These are phyloP conservation scores for Acestrorhynchus altus DNA, from an alignment of 2,797 vertebrate genomes.

Conservation along the genomic window DNA sequence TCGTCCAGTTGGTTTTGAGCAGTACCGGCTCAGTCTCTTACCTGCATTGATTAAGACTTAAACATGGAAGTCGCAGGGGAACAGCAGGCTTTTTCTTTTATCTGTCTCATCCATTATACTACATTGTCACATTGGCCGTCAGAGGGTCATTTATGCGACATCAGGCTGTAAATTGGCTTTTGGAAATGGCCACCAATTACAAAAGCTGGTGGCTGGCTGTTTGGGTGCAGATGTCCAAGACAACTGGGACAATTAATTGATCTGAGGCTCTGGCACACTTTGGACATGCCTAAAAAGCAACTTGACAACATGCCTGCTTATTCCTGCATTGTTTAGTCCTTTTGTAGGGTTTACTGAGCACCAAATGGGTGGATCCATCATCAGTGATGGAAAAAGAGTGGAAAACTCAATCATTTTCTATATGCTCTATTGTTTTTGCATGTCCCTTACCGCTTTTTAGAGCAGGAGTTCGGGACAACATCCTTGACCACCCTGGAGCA, in stretches of 20 bases:
- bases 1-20: conserved; percentile 68
- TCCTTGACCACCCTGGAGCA: not conserved
- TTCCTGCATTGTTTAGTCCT: conserved; percentile 64
- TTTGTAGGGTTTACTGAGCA: conserved; percentile 66
- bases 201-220: conserved; percentile 74
- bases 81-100: conserved; percentile 73
- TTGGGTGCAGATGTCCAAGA: conserved; percentile 84
- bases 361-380: conserved; percentile 63
- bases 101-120: conserved; percentile 78
- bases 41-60: conserved; percentile 68
- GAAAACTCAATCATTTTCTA: not conserved
- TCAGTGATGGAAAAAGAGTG: conserved; percentile 33
- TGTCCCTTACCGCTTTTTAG: conserved; percentile 4
- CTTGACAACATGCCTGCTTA: conserved; percentile 73
- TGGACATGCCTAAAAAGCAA: conserved; percentile 80
- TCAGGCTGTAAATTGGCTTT: conserved; percentile 79
- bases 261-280: conserved; percentile 80
- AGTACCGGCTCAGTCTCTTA: conserved; percentile 68
- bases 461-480: not conserved
- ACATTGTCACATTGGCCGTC: conserved; percentile 72
- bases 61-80: conserved; percentile 64
- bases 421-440: not conserved
- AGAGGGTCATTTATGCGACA: conserved; percentile 75
- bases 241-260: conserved; percentile 86
- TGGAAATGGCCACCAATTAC: conserved; percentile 81